Conservation (phyloP, 2,113 vertebrate species). For the Oreamnos americanus region DNA sequence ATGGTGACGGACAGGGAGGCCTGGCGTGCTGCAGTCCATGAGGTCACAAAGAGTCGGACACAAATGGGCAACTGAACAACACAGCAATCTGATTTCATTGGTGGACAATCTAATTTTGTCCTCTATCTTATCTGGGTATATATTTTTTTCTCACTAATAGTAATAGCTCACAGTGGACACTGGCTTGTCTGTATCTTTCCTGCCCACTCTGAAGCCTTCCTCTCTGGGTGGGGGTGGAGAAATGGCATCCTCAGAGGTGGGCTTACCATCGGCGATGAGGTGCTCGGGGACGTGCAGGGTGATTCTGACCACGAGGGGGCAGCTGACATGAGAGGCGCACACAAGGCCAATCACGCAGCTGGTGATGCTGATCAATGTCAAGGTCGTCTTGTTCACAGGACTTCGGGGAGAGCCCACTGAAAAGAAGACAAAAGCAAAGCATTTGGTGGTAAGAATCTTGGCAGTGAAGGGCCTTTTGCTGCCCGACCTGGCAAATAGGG, state of each 20-base stretch:
- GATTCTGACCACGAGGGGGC: conserved; percentile 93
- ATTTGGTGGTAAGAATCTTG: not conserved
- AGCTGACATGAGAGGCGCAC: conserved; percentile 93
- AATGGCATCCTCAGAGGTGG: accelerated
- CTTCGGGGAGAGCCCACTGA: conserved; percentile 93
- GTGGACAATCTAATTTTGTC: not conserved
- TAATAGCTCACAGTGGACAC: not conserved
- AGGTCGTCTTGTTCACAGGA: conserved; percentile 97
- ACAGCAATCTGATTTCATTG: not conserved
- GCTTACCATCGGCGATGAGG: conserved; percentile 95
- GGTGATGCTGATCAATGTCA: conserved; percentile 96
- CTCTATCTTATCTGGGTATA: not conserved
- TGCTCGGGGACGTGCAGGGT: conserved; percentile 97
- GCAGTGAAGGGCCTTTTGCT: not conserved
- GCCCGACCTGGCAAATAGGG: not conserved
- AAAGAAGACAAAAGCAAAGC: conserved; percentile 17
- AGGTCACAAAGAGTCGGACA: not conserved
- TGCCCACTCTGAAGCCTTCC: not conserved
- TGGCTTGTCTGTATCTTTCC: not conserved
- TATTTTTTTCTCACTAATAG: too few species aligned
- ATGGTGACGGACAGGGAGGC: not conserved
- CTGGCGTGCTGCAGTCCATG: not conserved
- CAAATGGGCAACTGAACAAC: not conserved
- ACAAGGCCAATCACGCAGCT: conserved; percentile 95
- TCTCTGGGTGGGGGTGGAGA: accelerated